Percentiles rank a stretch among this genome's conserved stretches.
Evolutionary conservation across 2,797 vertebrate genomes (phyloP).

Genomic region (Enteromius fasciolatus): DNA sequence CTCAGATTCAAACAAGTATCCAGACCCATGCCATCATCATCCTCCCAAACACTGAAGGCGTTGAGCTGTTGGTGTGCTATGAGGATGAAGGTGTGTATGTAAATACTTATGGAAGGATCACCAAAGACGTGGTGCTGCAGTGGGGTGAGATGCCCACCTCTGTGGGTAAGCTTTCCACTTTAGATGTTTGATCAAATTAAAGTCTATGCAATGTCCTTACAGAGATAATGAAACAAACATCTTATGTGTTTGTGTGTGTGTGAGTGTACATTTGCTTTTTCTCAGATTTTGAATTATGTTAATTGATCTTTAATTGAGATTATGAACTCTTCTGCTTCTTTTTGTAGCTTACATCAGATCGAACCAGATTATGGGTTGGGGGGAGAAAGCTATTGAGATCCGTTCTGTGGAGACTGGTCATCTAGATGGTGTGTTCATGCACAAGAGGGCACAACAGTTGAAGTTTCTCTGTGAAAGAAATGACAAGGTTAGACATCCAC

Average conservation of each 20-base stretch:
- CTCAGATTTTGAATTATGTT: not conserved
- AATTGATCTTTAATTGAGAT: not conserved
- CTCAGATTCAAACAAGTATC: constrained; percentile 1
- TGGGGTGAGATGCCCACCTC: constrained; percentile 96
- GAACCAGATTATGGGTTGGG: constrained; percentile 70
- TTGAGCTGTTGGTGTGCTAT: constrained; percentile 92
- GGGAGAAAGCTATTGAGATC: constrained; percentile 1
- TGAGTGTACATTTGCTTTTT: not conserved
- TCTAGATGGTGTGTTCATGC: constrained; percentile 83
- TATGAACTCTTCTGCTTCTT: not conserved
- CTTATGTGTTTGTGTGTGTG: not conserved
- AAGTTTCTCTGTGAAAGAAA: constrained; percentile 93
- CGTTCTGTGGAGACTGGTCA: constrained; percentile 8
- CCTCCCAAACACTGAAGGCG: constrained; percentile 87
- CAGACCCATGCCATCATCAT: constrained; percentile 92
- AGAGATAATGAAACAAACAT: not conserved
- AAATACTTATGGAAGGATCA: constrained; percentile 92
- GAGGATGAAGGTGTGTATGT: constrained; percentile 93
- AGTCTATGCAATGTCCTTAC: not conserved
- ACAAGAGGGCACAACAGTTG: constrained; percentile 91
- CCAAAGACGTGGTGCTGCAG: constrained; percentile 93
- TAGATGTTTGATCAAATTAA: not conserved
- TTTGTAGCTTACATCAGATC: constrained; percentile 77
- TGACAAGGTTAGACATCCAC: constrained; percentile 70
- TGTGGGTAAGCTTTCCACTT: constrained; percentile 77